Evolutionary conservation across 2,797 vertebrate species (phyloP), one percentile per base, ranked within the genome.

Genomic region (Hypotaenidia philippensis): DNA sequence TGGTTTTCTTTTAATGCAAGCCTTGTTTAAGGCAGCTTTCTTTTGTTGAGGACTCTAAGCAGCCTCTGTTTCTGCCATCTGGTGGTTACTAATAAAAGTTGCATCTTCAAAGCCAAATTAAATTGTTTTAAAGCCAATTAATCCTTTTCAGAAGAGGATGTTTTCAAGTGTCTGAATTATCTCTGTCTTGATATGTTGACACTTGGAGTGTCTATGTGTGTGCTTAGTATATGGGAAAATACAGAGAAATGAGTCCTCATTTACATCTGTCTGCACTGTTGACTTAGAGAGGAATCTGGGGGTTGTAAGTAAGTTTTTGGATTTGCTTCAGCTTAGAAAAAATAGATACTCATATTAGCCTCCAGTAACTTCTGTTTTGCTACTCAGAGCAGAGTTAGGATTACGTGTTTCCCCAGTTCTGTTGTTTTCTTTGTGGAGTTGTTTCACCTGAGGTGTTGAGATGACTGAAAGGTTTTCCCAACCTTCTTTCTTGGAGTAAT

Each of bases 51-150:
- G 49, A 40, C 19, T 95, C 55, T 86, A 64, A 93, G 89, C 55
- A 74, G 93, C 95, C 95, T 96, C 96, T 95, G 84, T 90, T 96
- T 95, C 97, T 98, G 98, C 98, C 98, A 98, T 96, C 98, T 98
- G 98, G 96, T 98, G 98, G 98, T 76, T 89, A 63, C 64, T 96
- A 74, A 59, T 82, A 57, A 86, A 76, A 94, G 94, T 86, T 97
- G 70, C 97, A 93, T 50, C 56, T 96, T 96, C 85, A 83, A 95
- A 97, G 83, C 50, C 61, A 84, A 93, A 93, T 91, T 64, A 91
- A 93, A 95, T 94, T 94, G 86, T 88, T 92, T 94, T 95, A 87
- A 92, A 96, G 76, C 90, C 63, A 96, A 88, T 96, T 97, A 95
- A 95, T 93, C 94, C 72, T 96, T 94, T 72, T 95, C 81, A 88